Conservation (phyloP, 2,797 vertebrate species). For the Danio aesculapii region DNA sequence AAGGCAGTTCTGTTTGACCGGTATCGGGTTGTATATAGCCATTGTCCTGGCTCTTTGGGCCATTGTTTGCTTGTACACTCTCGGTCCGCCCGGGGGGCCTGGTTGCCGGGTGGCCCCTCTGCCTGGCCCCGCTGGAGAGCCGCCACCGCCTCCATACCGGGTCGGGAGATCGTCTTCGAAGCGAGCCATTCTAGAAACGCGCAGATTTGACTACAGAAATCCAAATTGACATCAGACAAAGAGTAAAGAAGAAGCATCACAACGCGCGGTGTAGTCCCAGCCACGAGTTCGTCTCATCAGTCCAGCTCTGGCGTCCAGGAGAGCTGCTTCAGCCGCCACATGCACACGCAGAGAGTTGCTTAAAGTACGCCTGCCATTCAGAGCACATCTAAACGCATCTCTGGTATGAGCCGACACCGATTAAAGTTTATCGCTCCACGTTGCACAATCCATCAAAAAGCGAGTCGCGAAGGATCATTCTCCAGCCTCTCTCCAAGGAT, state of each 20-base stretch:
- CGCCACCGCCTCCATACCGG: slow-evolving; percentile 87
- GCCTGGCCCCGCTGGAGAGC: slow-evolving; percentile 81
- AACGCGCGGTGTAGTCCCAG: slow-evolving; percentile 76
- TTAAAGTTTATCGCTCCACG: slow-evolving; percentile 61
- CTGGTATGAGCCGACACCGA: slow-evolving; percentile 15
- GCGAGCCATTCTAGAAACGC: slow-evolving; percentile 88
- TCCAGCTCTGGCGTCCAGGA: slow-evolving; percentile 62
- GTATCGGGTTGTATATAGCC: slow-evolving; percentile 98
- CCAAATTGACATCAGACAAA: slow-evolving; percentile 78
- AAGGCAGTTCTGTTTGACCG: slow-evolving; percentile 96
- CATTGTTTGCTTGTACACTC: slow-evolving; percentile 95
- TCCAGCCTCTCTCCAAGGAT: slow-evolving; percentile 5
- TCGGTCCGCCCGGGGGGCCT: slow-evolving; percentile 82
- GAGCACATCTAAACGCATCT: slow-evolving; percentile 28
- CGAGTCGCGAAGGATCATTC: slow-evolving; percentile 17
- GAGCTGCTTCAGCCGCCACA: slow-evolving; percentile 60
- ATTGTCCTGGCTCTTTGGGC: slow-evolving; percentile 96
- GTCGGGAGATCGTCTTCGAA: slow-evolving; percentile 91
- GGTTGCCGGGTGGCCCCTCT: slow-evolving; percentile 82
- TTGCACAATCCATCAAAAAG: slow-evolving; percentile 52
- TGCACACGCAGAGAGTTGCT: slow-evolving; percentile 50
- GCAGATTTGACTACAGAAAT: slow-evolving; percentile 77
- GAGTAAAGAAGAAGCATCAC: slow-evolving; percentile 86
- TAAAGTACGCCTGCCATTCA: slow-evolving; percentile 52
- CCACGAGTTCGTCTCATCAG: slow-evolving; percentile 65